Base-by-base conservation (phyloP, 1,140 invertebrate species). In the Drosophila pseudoobscura region DNA sequence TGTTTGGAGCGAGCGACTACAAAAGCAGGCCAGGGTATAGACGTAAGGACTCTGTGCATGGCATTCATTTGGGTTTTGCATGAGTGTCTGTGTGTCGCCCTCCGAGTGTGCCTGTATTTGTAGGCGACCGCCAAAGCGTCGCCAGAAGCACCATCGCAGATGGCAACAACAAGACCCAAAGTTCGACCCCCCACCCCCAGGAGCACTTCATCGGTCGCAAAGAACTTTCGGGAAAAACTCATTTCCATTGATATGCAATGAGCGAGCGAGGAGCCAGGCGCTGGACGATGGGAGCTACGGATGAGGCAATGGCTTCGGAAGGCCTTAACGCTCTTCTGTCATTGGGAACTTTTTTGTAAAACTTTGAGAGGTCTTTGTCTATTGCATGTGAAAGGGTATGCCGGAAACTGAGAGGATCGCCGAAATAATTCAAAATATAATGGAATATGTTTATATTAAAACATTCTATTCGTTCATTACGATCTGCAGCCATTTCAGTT, bases 241-340 rank as follows among this genome's bases (percentile, higher is more conserved):
- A 77, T 77, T 85, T 77, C 64, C 73, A 85, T 85, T 85, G 80
- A 85, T 85, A 80, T 85, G 82, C 80, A 85, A 77, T 85, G 80
- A 80, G 72, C 39, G 47, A 59, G 46, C 22, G 22, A 44, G 53
- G 55, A 35, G 31, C 31, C 31, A 35, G 8, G 3, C 31, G 31
- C 31, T 35, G 31, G 31, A 35, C 31, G 39, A 49, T 20, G 24
- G 39, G 26, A 11, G 9, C 31, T 35, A 35, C 17, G 24, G 26
- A 3, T 44, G 11, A 3, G n/a, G n/a, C n/a, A 7, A 13, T 44
- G 35, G 20, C 26, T 11, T 35, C 31, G 2, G 2, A 35, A 9
- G 31, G 31, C 31, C 9, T 35, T 11, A 35, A 35, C 31, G 31
- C 31, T 35, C 31, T 11, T 11, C 9, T 35, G 31, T 11, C 46